Percentiles rank a stretch among this genome's conserved stretches.
phyloP scores from a whole-genome alignment of 2,888 invertebrate species.

The Herminia tarsipennalis region DNA sequence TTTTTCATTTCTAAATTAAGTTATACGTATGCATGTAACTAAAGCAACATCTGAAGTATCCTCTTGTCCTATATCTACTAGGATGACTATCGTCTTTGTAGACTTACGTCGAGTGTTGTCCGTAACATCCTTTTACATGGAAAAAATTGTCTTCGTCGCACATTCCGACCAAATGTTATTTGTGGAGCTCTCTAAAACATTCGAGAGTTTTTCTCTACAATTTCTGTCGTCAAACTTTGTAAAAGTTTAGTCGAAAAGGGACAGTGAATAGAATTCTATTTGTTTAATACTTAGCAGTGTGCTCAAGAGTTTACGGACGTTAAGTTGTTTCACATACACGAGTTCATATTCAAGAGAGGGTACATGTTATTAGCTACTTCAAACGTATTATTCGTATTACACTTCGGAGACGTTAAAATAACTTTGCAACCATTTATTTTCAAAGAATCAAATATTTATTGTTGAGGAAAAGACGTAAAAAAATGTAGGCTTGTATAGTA shows the following conservation, averaged over 20 bases:
- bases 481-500: no score
- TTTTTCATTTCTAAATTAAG: no score
- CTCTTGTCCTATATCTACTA: constrained; percentile 15
- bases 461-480: no score
- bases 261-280: constrained; percentile 55
- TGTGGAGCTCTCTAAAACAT: constrained; percentile 50
- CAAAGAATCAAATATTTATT: background rate
- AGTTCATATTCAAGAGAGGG: constrained; percentile 38
- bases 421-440: constrained; percentile 33
- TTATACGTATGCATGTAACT: constrained; percentile 6
- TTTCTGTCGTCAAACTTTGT: constrained; percentile 45
- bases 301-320: constrained; percentile 43
- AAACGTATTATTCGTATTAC: constrained; percentile 37
- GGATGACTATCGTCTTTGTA: constrained; percentile 22
- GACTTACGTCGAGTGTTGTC: constrained; percentile 26
- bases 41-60: constrained; percentile 14
- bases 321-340: constrained; percentile 44
- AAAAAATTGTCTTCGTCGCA: constrained; percentile 31
- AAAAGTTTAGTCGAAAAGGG: constrained; percentile 48
- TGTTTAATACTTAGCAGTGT: constrained; percentile 51
- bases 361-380: constrained; percentile 37
- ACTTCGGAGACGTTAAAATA: constrained; percentile 28
- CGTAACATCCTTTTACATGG: constrained; percentile 26
- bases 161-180: constrained; percentile 44
- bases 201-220: constrained; percentile 40